phyloP scores from a whole-genome alignment of 1,140 invertebrate genomes.

The Solenopsis fugax region DNA sequence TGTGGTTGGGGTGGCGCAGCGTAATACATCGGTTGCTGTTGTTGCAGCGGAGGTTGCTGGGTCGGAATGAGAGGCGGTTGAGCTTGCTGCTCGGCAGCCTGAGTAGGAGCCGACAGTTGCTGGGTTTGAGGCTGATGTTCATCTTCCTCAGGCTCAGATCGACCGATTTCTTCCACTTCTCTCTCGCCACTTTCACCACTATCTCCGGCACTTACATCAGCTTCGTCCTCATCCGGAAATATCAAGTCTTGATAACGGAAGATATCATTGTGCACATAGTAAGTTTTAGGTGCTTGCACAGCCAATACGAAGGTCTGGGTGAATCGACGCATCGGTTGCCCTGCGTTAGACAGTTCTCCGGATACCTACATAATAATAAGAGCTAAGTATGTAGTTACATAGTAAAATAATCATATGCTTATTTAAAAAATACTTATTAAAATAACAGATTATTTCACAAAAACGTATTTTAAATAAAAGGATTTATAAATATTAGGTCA shows the following conservation, averaged over 20 bases:
- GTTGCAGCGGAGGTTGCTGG: constrained; percentile 79
- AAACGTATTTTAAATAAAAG: too few species aligned
- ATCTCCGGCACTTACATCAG: constrained; percentile 79
- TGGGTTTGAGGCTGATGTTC: constrained; percentile 83
- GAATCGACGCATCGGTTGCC: constrained; percentile 98
- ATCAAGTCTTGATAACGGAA: constrained; percentile 95
- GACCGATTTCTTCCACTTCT: constrained; percentile 88
- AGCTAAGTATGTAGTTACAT: neutral
- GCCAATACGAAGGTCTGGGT: constrained; percentile 99
- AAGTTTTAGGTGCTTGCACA: constrained; percentile 97
- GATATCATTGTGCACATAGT: constrained; percentile 99
- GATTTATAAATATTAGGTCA: too few species aligned
- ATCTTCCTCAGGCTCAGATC: constrained; percentile 91
- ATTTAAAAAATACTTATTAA: neutral
- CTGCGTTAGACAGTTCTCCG: constrained; percentile 98
- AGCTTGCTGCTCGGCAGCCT: constrained; percentile 78
- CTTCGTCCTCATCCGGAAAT: constrained; percentile 90
- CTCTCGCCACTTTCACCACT: constrained; percentile 80
- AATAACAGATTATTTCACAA: neutral
- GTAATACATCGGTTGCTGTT: constrained; percentile 83
- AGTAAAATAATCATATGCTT: constrained; percentile 12
- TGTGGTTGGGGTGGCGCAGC: constrained; percentile 79
- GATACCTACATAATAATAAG: constrained; percentile 89
- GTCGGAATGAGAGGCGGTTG: constrained; percentile 78
- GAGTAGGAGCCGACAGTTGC: constrained; percentile 74